phyloP scores from a whole-genome alignment of 2,888 invertebrate genomes.

The Ptychoptera albimana region DNA sequence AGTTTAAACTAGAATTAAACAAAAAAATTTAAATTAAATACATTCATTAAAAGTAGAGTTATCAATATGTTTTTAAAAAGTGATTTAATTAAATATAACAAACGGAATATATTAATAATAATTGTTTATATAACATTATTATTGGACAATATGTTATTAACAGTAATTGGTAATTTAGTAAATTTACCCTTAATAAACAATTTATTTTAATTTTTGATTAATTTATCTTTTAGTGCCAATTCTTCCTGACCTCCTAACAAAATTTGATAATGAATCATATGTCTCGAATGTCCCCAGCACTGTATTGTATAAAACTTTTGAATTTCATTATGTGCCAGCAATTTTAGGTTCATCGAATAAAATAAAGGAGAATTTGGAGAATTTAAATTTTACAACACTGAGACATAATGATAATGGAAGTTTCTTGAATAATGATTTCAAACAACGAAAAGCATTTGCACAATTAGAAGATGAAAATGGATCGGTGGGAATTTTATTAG shows the following conservation, averaged over 20 bases:
- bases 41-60: no score
- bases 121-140: constrained; percentile 61
- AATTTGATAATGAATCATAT: constrained; percentile 31
- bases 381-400: background rate
- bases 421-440: background rate
- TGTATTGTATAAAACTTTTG: constrained; percentile 21
- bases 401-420: background rate
- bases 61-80: no score
- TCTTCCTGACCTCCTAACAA: constrained; percentile 53
- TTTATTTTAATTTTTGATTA: background rate
- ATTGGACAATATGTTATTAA: constrained; percentile 73
- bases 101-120: constrained; percentile 23
- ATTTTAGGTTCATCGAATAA: constrained; percentile 13
- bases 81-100: no score
- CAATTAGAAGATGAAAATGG: constrained; percentile 42
- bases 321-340: constrained; percentile 16
- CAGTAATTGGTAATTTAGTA: constrained; percentile 64
- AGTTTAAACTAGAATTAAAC: no score
- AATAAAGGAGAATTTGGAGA: background rate
- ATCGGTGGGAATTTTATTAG: constrained; percentile 47
- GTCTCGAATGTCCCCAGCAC: constrained; percentile 18
- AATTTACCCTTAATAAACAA: background rate
- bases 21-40: no score
- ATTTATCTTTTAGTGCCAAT: constrained; percentile 49
- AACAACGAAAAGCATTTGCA: background rate